phyloP scores from a whole-genome alignment of 2,888 invertebrate species.

The Cantharis lateralis region DNA sequence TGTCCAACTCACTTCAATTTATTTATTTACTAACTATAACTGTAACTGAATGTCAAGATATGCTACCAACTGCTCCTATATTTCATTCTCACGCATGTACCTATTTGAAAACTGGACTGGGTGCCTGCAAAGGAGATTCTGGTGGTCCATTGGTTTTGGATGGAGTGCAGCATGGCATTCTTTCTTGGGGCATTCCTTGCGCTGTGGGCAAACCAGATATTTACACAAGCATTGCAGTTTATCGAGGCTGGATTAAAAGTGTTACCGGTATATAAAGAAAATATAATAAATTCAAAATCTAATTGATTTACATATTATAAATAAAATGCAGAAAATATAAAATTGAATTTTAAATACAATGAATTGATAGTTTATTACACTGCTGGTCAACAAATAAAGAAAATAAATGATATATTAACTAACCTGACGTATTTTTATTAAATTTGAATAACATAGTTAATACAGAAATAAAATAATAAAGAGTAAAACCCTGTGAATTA shows the following conservation, averaged over 20 bases:
- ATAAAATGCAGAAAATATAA: too few species aligned
- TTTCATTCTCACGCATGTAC: constrained; percentile 63
- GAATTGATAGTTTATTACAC: too few species aligned
- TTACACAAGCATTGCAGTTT: constrained; percentile 57
- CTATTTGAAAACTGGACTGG: constrained; percentile 62
- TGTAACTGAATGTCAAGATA: constrained; percentile 56
- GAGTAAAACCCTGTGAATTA: too few species aligned
- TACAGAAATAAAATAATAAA: too few species aligned
- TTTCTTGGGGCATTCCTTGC: constrained; percentile 62
- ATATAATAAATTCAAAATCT: too few species aligned
- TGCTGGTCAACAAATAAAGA: too few species aligned
- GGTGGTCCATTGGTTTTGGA: constrained; percentile 60
- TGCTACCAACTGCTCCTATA: constrained; percentile 45
- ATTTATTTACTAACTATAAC: constrained; percentile 59
- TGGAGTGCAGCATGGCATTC: constrained; percentile 55
- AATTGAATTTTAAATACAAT: too few species aligned
- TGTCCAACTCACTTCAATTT: constrained; percentile 61
- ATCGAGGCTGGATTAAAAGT: constrained; percentile 54
- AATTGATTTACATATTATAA: too few species aligned
- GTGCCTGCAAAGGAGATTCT: constrained; percentile 62
- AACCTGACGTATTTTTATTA: too few species aligned
- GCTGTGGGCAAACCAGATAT: constrained; percentile 61
- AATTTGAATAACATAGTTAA: too few species aligned
- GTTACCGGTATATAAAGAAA: background rate
- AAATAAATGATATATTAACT: background rate